phyloP scores from a whole-genome alignment of 2,888 invertebrate species.

The Epicampocera succincta region DNA sequence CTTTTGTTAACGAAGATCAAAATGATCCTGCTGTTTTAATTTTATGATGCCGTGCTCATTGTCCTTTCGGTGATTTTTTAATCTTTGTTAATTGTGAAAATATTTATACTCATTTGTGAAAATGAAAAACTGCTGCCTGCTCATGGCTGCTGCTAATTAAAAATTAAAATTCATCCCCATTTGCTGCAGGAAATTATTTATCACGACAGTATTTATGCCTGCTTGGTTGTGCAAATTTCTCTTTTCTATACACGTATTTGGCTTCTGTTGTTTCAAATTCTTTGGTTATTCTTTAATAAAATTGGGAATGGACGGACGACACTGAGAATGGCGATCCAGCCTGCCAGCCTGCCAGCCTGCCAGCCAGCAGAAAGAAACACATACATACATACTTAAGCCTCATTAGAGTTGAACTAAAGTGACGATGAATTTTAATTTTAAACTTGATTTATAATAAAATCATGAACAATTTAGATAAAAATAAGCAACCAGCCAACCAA shows the following conservation, averaged over 20 bases:
- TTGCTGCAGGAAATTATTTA: conserved; percentile 44
- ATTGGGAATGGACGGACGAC: neutral
- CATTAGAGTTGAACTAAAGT: conserved; percentile 74
- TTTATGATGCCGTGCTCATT: conserved; percentile 62
- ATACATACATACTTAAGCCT: conserved; percentile 56
- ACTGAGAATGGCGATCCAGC: neutral
- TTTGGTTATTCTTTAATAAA: conserved; percentile 19
- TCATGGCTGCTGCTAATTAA: conserved; percentile 64
- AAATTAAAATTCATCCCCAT: conserved; percentile 68
- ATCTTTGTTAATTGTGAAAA: conserved; percentile 80
- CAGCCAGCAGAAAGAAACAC: conserved; percentile 17
- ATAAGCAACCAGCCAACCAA: neutral
- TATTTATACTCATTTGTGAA: conserved; percentile 80
- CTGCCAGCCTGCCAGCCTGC: neutral
- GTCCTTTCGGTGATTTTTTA: conserved; percentile 73
- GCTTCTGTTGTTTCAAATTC: conserved; percentile 29
- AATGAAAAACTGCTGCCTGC: conserved; percentile 28
- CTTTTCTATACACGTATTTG: conserved; percentile 33
- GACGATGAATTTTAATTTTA: conserved; percentile 80
- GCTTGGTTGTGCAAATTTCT: conserved; percentile 22
- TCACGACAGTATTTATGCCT: conserved; percentile 42
- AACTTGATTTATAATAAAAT: conserved; percentile 79
- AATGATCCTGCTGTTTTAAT: conserved; percentile 67
- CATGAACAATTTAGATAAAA: conserved; percentile 57
- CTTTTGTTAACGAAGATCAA: conserved; percentile 52